Conservation (phyloP, 2,113 vertebrate species). For the Esox niger region DNA sequence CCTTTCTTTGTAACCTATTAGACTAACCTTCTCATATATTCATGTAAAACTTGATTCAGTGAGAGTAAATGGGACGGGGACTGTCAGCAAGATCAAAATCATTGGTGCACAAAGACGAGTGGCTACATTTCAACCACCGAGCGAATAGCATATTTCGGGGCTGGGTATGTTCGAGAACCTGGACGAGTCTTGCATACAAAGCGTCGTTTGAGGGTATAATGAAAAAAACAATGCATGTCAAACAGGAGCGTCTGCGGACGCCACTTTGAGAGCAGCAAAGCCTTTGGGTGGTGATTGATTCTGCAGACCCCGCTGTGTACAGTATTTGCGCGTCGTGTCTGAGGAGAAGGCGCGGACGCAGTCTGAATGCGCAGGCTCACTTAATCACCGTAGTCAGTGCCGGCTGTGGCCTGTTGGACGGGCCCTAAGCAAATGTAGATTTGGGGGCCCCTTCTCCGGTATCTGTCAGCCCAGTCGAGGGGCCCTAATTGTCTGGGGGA, state of each 20-base stretch:
- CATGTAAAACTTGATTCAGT: background rate
- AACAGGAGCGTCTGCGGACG: slow-evolving; percentile 2
- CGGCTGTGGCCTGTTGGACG: no score
- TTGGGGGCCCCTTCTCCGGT: no score
- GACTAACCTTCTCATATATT: background rate
- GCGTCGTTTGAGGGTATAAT: background rate
- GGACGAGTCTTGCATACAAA: background rate
- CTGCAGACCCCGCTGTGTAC: background rate
- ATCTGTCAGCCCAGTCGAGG: no score
- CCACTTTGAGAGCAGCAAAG: slow-evolving; percentile 12
- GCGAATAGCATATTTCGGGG: background rate
- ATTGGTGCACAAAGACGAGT: background rate
- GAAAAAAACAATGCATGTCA: slow-evolving; percentile 14
- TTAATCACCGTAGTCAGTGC: background rate
- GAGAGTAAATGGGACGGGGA: background rate
- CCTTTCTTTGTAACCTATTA: background rate
- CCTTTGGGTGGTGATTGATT: slow-evolving; percentile 5
- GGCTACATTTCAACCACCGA: background rate
- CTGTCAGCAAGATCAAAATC: background rate
- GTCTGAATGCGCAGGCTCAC: background rate
- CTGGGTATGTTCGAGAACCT: background rate
- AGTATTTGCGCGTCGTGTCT: background rate
- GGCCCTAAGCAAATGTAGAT: no score
- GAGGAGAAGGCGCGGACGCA: no score
- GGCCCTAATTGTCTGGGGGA: no score